Base-by-base conservation (phyloP, 1,140 invertebrate species). In the Arion vulgaris region DNA sequence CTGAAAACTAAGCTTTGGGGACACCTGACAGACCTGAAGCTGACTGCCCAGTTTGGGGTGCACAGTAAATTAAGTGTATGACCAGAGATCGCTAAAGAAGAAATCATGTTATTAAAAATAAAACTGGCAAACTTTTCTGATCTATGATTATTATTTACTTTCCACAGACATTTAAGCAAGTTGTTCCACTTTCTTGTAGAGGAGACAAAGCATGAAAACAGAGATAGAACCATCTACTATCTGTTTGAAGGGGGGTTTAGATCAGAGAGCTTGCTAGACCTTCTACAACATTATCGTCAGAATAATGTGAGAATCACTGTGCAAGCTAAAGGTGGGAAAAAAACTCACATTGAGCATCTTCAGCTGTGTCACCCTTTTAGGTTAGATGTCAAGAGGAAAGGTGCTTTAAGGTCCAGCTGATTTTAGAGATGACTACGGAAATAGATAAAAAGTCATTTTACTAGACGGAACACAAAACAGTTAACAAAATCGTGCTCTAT, bases 111-210 rank as follows among this genome's bases (percentile, higher is more conserved):
- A n/a, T n/a, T n/a, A n/a, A n/a, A n/a, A n/a, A n/a, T n/a, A n/a
- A n/a, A n/a, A n/a, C n/a, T n/a, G n/a, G n/a, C n/a, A n/a, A n/a
- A n/a, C n/a, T n/a, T n/a, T n/a, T n/a, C 26, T 57, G 9, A 57
- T n/a, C 19, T 57, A 57, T 57, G 7, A 15, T 23, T 57, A 57
- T 57, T 34, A 28, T 36, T 57, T 69, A 2, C 41, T 36, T 34
- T 38, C 41, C 53, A 57, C 81, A 82, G 81, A 28, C 81, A 82
- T 26, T 73, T 82, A 38, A 51, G 53, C 34, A 68, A 62, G 36
- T 34, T 82, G 26, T 23, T 72, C 23, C 73, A 82, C 53, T 82
- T 74, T 57, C 39, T 26, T 11, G 73, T 82, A 23, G 45, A 75
- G 23, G 81, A 82, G 39, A 32, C 26, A 34, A 62, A 69, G 39